Percentiles rank a stretch among this genome's conserved stretches.
Conservation (phyloP, 2,113 vertebrate species). For the Ochotona curzoniae region DNA sequence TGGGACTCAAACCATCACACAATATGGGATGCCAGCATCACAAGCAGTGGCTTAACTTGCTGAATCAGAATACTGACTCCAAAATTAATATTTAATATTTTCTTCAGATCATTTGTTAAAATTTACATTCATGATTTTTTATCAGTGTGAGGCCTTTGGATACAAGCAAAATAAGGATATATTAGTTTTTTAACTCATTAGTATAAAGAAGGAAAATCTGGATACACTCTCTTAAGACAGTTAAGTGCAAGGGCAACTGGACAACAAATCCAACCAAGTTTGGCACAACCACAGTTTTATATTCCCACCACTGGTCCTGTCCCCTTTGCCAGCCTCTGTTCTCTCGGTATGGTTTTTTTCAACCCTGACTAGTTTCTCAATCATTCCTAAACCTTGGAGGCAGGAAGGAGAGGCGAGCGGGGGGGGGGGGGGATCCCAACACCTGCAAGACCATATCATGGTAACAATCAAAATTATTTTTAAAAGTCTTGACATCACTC, state of each 20-base stretch:
- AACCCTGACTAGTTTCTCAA: constrained; percentile 30
- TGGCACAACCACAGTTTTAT: not conserved
- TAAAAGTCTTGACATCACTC: not conserved
- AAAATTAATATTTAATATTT: not conserved
- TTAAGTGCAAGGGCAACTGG: not conserved
- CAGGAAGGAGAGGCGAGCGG: too few species aligned
- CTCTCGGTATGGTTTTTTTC: not conserved
- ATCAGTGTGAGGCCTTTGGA: not conserved
- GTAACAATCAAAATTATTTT: too few species aligned
- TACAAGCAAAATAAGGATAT: constrained; percentile 36
- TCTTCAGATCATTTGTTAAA: constrained; percentile 40
- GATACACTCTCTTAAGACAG: not conserved
- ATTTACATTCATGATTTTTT: not conserved
- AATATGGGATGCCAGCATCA: too few species aligned
- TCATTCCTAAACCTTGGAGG: not conserved
- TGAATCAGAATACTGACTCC: too few species aligned
- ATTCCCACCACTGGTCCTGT: not conserved
- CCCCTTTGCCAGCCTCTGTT: not conserved
- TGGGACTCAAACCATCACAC: too few species aligned
- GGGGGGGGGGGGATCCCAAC: too few species aligned
- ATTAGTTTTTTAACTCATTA: not conserved
- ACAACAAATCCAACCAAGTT: not conserved
- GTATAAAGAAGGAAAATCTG: not conserved
- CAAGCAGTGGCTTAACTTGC: too few species aligned
- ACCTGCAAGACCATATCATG: too few species aligned